Percentiles rank a stretch among this genome's conserved stretches.
phyloP scores from a whole-genome alignment of 2,888 invertebrate genomes.

The Anagyrus pseudococci region DNA sequence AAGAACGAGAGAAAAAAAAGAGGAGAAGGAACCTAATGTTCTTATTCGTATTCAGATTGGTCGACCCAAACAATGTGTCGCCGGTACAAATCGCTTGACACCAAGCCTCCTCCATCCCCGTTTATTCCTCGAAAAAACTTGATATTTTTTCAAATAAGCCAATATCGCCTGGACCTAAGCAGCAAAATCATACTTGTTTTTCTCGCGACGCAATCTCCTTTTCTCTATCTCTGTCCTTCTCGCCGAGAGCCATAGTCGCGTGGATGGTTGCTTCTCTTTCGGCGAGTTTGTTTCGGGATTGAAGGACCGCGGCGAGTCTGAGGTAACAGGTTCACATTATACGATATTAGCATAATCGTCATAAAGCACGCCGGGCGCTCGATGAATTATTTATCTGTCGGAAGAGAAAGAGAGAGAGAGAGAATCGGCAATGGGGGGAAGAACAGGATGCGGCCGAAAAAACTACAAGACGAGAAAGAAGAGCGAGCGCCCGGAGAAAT shows the following conservation, averaged over 20 bases:
- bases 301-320: not conserved
- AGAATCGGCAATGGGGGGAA: constrained; percentile 16
- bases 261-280: no score
- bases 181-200: no score
- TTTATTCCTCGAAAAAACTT: not conserved
- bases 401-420: constrained; percentile 35
- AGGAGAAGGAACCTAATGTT: constrained; percentile 20
- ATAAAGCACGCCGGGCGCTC: constrained; percentile 59
- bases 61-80: constrained; percentile 22
- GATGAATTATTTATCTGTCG: constrained; percentile 60
- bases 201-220: no score
- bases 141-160: constrained; percentile 17
- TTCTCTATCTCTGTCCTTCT: no score
- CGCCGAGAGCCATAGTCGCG: no score
- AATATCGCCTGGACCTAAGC: no score
- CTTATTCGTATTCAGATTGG: constrained; percentile 25
- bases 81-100: constrained; percentile 12
- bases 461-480: no score
- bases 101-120: not conserved
- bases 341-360: constrained; percentile 60
- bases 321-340: constrained; percentile 57
- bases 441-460: no score
- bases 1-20: no score
- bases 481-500: constrained; percentile 26
- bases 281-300: no score